A percentile compares a stretch with the other conserved stretches of the same genome.
Evolutionary conservation across 2,888 invertebrate genomes (phyloP).

Genomic region (Morpho helenor): DNA sequence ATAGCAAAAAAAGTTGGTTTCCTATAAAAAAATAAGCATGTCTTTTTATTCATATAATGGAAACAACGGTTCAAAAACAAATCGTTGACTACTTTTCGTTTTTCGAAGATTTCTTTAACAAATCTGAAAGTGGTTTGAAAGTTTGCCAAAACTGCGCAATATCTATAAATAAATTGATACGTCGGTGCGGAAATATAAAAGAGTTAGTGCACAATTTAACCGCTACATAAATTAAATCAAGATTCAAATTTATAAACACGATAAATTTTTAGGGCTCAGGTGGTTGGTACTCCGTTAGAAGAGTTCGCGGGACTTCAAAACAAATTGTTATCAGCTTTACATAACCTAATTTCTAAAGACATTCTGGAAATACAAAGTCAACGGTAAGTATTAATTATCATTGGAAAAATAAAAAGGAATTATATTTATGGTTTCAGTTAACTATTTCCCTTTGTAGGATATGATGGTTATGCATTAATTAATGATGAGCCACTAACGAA

Average conservation of each 20-base stretch:
- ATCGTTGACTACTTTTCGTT: slow-evolving; percentile 73
- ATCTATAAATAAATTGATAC: slow-evolving; percentile 73
- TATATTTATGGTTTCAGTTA: too few species aligned
- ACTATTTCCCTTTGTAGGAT: too few species aligned
- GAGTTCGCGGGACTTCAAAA: slow-evolving; percentile 60
- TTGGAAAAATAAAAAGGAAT: too few species aligned
- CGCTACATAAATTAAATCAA: too few species aligned
- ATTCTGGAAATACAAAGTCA: slow-evolving; percentile 62
- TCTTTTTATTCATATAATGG: slow-evolving; percentile 48
- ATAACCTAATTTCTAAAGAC: slow-evolving; percentile 62
- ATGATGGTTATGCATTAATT: too few species aligned
- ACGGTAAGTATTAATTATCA: slow-evolving; percentile 41
- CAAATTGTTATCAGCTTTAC: slow-evolving; percentile 55
- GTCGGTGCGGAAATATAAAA: slow-evolving; percentile 70
- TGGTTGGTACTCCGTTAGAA: slow-evolving; percentile 61
- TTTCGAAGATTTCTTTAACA: slow-evolving; percentile 69
- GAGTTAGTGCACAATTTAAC: slow-evolving; percentile 49
- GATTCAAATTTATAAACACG: too few species aligned
- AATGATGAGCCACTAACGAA: too few species aligned
- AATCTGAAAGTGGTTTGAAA: slow-evolving; percentile 68
- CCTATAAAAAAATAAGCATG: slow-evolving; percentile 25
- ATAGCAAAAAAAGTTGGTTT: too few species aligned
- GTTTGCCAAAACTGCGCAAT: slow-evolving; percentile 70
- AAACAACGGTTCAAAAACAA: slow-evolving; percentile 71
- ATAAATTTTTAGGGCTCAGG: slow-evolving; percentile 57